These are phyloP conservation scores for Nephrotoma appendiculata DNA, from an alignment of 2,888 invertebrate species.

Conservation along the genomic window DNA sequence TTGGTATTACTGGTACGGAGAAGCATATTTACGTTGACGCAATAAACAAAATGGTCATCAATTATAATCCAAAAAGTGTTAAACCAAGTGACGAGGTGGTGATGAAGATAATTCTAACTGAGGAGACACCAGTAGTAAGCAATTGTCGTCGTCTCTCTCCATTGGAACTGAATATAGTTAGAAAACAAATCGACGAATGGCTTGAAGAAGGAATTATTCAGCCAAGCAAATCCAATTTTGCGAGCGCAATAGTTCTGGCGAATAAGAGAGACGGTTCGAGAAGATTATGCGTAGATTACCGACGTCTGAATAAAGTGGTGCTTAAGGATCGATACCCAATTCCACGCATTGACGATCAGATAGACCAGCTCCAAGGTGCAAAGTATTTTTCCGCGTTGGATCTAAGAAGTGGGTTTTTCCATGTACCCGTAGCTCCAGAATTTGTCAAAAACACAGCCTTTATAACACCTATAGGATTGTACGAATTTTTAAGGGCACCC, in stretches of 20 bases:
- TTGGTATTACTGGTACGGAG: neutral
- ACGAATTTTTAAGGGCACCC: neutral
- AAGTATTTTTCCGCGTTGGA: constrained; percentile 21
- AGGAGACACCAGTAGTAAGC: constrained; percentile 17
- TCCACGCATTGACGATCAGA: constrained; percentile 24
- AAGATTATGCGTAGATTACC: constrained; percentile 23
- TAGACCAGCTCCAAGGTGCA: no score
- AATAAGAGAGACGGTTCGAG: constrained; percentile 11
- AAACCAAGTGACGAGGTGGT: neutral
- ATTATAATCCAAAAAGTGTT: neutral
- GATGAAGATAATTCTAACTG: constrained; percentile 19
- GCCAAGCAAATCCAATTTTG: constrained; percentile 19
- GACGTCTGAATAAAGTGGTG: constrained; percentile 22
- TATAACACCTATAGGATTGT: constrained; percentile 5
- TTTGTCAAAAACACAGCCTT: constrained; percentile 13
- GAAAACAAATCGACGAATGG: constrained; percentile 19
- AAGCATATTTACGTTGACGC: no score
- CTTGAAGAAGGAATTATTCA: constrained; percentile 18
- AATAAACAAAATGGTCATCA: neutral
- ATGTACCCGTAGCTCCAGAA: constrained; percentile 17
- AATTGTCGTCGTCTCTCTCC: no score
- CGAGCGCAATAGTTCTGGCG: constrained; percentile 15
- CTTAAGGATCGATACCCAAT: constrained; percentile 21
- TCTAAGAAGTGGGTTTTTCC: constrained; percentile 22
- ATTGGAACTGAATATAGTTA: constrained; percentile 12